Conservation (phyloP, 2,888 invertebrate genomes). For the Pantelozetes paolii region DNA sequence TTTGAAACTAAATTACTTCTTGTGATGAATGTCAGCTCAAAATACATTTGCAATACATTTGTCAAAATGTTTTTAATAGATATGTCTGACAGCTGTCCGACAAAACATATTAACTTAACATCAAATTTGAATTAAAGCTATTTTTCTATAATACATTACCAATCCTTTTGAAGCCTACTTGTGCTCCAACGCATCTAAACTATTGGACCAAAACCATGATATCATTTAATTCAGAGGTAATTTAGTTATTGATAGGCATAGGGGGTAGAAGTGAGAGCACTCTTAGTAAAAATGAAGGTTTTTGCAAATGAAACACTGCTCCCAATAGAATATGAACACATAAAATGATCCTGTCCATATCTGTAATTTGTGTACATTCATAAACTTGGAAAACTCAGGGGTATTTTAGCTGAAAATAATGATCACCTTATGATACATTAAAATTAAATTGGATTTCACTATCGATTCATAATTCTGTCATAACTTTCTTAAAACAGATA, state of each 20-base stretch:
- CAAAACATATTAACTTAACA: neutral
- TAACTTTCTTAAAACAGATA: too few relatives aligned
- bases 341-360: too few relatives aligned
- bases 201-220: neutral
- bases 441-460: too few relatives aligned
- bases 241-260: neutral
- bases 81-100: conserved; percentile 21
- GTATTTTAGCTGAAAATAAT: too few relatives aligned
- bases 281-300: too few relatives aligned
- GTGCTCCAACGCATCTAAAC: neutral
- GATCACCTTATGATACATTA: too few relatives aligned
- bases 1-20: conserved; percentile 31
- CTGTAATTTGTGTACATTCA: too few relatives aligned
- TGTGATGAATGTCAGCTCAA: conserved; percentile 20
- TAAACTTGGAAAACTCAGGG: too few relatives aligned
- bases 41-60: neutral
- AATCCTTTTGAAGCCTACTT: neutral
- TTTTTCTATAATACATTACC: neutral
- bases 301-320: too few relatives aligned
- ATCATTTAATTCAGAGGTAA: neutral
- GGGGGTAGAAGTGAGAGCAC: too few relatives aligned
- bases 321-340: too few relatives aligned
- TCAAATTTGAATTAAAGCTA: neutral
- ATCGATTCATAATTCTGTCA: too few relatives aligned
- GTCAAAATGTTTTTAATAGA: conserved; percentile 5